These are phyloP conservation scores for Ceratina australensis DNA, from an alignment of 1,140 invertebrate genomes.

Conservation along the genomic window DNA sequence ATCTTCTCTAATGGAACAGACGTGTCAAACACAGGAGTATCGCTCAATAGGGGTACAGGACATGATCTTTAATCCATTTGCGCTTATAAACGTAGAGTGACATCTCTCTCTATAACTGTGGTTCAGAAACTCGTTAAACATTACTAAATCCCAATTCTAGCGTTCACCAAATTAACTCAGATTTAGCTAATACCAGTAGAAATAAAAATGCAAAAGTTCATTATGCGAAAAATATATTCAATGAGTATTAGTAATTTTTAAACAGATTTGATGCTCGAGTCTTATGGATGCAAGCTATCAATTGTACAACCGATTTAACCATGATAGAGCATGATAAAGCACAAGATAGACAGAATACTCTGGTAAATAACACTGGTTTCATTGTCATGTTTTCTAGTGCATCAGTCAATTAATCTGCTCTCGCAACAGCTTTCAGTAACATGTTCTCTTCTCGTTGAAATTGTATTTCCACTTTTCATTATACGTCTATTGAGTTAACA, in stretches of 20 bases:
- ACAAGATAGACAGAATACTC: constrained; percentile 2
- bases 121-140: background rate
- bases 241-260: background rate
- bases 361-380: constrained; percentile 22
- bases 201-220: no score
- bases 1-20: constrained; percentile 40
- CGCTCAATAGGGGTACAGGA: constrained; percentile 45
- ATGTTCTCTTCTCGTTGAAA: background rate
- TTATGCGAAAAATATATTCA: no score
- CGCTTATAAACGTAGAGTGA: constrained; percentile 47
- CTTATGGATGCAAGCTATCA: background rate
- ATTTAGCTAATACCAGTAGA: background rate
- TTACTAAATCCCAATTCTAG: background rate
- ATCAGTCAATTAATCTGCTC: constrained; percentile 1
- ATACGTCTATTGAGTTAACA: no score
- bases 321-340: background rate
- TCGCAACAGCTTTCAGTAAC: background rate
- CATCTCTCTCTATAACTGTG: constrained; percentile 17
- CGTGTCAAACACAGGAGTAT: constrained; percentile 34
- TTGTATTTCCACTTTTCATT: background rate
- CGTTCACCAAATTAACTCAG: background rate
- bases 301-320: background rate
- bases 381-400: background rate
- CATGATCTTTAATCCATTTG: constrained; percentile 58
- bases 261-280: background rate